Conservation (phyloP, 2,888 invertebrate genomes). For the Phortica magna region DNA sequence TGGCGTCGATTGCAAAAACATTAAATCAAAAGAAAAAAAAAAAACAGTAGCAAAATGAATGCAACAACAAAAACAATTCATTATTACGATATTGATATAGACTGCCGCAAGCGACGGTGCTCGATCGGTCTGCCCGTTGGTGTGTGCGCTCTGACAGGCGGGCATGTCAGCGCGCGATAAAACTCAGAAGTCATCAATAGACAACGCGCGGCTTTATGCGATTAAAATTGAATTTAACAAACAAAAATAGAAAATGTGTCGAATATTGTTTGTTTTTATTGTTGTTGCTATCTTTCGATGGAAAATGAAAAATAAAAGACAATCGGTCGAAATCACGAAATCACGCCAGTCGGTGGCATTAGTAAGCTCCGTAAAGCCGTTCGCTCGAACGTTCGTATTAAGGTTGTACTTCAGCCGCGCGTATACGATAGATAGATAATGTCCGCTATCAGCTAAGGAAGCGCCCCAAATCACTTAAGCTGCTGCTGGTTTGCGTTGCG, state of each 20-base stretch:
- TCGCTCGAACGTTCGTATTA: constrained; percentile 48
- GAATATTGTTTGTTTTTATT: background rate
- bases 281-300: background rate
- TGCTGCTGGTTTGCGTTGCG: constrained; percentile 41
- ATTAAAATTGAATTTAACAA: constrained; percentile 68
- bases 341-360: constrained; percentile 9
- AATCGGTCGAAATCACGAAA: constrained; percentile 1
- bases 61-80: constrained; percentile 42
- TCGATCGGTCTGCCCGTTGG: constrained; percentile 26
- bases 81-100: constrained; percentile 60
- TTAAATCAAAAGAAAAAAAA: constrained; percentile 21
- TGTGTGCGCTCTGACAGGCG: background rate
- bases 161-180: constrained; percentile 51
- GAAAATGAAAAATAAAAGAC: constrained; percentile 33
- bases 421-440: constrained; percentile 53
- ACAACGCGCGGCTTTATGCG: constrained; percentile 64
- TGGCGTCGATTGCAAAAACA: constrained; percentile 42
- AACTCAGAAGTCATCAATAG: constrained; percentile 61
- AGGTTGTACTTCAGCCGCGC: constrained; percentile 32
- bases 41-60: constrained; percentile 11
- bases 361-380: constrained; percentile 14
- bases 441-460: constrained; percentile 69
- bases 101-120: too few relatives aligned
- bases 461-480: constrained; percentile 74
- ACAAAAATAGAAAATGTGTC: constrained; percentile 54